These are phyloP conservation scores for Rhagonycha lutea DNA, from an alignment of 2,888 invertebrate genomes.

Conservation along the genomic window DNA sequence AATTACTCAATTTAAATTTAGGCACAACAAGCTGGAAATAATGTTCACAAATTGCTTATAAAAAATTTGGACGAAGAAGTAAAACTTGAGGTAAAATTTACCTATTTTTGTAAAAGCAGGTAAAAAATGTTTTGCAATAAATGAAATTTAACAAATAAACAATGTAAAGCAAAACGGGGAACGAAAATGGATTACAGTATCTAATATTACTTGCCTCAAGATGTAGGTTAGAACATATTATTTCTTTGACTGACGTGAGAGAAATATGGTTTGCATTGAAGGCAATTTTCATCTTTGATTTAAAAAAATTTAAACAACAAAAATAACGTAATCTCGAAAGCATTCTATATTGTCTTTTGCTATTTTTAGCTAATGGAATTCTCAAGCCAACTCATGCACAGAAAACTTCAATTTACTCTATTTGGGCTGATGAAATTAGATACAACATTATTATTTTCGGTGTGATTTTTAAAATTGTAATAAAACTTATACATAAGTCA, in stretches of 20 bases:
- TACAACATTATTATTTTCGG: conserved; percentile 32
- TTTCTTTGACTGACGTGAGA: too few relatives aligned
- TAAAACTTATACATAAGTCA: background rate
- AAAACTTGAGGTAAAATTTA: conserved; percentile 25
- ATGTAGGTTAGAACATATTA: too few relatives aligned
- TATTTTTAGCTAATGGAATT: conserved; percentile 34
- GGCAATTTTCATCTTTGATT: background rate
- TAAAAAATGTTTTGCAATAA: background rate
- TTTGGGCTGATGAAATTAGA: conserved; percentile 34
- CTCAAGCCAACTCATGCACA: conserved; percentile 35
- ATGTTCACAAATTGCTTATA: conserved; percentile 30
- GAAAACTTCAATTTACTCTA: conserved; percentile 31
- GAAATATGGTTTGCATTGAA: too few relatives aligned
- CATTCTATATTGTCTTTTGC: background rate
- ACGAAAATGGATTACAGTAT: too few relatives aligned
- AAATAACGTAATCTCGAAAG: background rate
- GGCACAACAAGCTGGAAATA: conserved; percentile 15
- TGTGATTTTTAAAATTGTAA: conserved; percentile 9
- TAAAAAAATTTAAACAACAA: background rate
- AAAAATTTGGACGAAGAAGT: conserved; percentile 16
- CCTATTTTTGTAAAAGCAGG: background rate
- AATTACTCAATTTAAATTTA: conserved; percentile 14
- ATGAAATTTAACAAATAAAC: background rate
- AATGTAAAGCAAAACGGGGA: background rate
- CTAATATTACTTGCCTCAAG: too few relatives aligned